Conservation (phyloP, 2,888 invertebrate species). For the Nebria salina region DNA sequence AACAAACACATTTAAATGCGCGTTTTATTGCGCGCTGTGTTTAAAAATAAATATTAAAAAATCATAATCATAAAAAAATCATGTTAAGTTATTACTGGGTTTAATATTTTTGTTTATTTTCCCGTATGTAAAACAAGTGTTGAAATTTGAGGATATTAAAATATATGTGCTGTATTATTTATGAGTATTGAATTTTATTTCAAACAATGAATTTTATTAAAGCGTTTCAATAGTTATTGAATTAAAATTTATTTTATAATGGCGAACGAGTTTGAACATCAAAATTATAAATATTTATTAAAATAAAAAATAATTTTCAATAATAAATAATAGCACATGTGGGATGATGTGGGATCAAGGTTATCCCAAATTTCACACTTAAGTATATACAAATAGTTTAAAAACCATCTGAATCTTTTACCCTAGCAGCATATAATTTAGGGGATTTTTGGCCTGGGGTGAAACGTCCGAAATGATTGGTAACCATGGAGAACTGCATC, state of each 20-base stretch:
- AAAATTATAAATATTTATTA: not conserved
- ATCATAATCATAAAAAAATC: not conserved
- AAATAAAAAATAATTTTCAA: not conserved
- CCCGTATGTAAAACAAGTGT: not conserved
- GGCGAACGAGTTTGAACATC: not conserved
- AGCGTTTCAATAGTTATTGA: no score
- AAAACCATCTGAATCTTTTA: not conserved
- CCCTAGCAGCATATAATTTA: not conserved
- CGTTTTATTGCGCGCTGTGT: not conserved
- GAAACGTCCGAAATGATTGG: not conserved
- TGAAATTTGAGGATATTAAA: not conserved
- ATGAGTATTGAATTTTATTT: not conserved
- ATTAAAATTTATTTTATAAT: no score
- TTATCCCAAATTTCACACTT: not conserved
- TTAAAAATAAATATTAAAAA: not conserved
- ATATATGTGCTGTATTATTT: not conserved
- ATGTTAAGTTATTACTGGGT: not conserved
- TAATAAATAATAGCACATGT: not conserved
- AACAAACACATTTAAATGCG: not conserved
- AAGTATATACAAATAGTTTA: not conserved
- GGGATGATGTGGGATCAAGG: not conserved
- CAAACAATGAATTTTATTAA: not conserved
- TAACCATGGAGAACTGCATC: not conserved
- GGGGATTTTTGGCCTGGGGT: not conserved
- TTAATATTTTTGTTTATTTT: not conserved